These are phyloP conservation scores for Trachymyrmex septentrionalis DNA, from an alignment of 1,140 invertebrate species.

Conservation along the genomic window DNA sequence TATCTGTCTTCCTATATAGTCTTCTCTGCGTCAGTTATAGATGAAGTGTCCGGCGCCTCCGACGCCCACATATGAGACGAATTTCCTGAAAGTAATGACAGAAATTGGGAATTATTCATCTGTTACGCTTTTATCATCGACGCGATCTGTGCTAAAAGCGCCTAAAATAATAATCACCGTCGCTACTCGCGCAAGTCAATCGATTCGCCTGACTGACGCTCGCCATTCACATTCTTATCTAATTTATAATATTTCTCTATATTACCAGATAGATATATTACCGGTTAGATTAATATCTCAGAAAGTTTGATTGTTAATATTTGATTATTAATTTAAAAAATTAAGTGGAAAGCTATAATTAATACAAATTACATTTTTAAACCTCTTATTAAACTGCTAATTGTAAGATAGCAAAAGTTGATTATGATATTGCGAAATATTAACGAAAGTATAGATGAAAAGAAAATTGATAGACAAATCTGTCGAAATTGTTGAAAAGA, in stretches of 20 bases:
- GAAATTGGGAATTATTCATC: constrained; percentile 44
- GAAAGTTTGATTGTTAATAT: not conserved
- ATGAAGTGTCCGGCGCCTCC: constrained; percentile 50
- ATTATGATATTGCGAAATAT: not conserved
- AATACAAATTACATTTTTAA: not conserved
- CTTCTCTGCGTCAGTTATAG: constrained; percentile 15
- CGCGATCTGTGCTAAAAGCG: constrained; percentile 7
- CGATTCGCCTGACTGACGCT: not conserved
- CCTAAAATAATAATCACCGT: constrained; percentile 61
- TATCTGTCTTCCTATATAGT: constrained; percentile 11
- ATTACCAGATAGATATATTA: too few species aligned
- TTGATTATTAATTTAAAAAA: not conserved
- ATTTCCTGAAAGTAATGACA: constrained; percentile 54
- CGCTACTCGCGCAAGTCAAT: not conserved
- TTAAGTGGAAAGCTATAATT: not conserved
- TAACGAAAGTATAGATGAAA: not conserved
- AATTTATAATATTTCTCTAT: not conserved
- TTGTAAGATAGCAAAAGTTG: not conserved
- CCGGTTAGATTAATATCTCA: not conserved
- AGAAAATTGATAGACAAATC: not conserved
- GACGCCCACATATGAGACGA: constrained; percentile 47
- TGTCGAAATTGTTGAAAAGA: not conserved
- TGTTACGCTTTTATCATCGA: not conserved
- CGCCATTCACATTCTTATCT: not conserved
- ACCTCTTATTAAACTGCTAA: not conserved